Evolutionary conservation across 2,888 invertebrate species (phyloP).

Genomic region (Meliscaeva auricollis): DNA sequence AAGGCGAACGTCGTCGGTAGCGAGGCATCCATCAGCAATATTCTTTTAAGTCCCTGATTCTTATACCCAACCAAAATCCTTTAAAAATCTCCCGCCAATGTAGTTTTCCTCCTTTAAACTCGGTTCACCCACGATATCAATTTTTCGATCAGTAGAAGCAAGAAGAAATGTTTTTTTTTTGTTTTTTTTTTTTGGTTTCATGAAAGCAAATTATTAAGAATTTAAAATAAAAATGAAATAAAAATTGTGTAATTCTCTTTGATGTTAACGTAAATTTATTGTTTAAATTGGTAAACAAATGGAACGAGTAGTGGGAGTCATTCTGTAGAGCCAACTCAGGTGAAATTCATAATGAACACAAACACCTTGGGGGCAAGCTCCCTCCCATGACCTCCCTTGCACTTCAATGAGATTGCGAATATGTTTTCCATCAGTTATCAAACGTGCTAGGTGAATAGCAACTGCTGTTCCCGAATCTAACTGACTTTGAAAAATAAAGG

Average conservation of each 20-base stretch:
- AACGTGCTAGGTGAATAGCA: too few species aligned
- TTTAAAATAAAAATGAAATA: slow-evolving; percentile 21
- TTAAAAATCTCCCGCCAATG: slow-evolving; percentile 15
- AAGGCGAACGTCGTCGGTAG: slow-evolving; percentile 94
- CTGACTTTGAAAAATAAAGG: too few species aligned
- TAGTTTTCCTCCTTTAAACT: neutral
- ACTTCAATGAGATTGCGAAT: too few species aligned
- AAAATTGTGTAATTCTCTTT: slow-evolving; percentile 41
- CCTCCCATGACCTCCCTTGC: too few species aligned
- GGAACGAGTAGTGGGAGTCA: too few species aligned
- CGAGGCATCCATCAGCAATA: slow-evolving; percentile 60
- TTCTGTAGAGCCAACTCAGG: neutral
- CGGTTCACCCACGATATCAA: neutral
- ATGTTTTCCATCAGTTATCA: too few species aligned
- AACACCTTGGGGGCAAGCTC: too few species aligned
- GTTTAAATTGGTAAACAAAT: neutral
- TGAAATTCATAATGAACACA: neutral
- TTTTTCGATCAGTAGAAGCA: slow-evolving; percentile 6
- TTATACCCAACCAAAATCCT: neutral
- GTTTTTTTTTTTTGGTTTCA: slow-evolving; percentile 3
- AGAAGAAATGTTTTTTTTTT: neutral
- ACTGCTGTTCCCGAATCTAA: too few species aligned
- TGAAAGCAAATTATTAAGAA: neutral
- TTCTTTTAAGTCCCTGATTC: slow-evolving; percentile 19
- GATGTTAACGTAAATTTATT: slow-evolving; percentile 33